These are phyloP conservation scores for Lepisosteus osseus DNA, from an alignment of 2,113 vertebrate species.

Conservation along the genomic window DNA sequence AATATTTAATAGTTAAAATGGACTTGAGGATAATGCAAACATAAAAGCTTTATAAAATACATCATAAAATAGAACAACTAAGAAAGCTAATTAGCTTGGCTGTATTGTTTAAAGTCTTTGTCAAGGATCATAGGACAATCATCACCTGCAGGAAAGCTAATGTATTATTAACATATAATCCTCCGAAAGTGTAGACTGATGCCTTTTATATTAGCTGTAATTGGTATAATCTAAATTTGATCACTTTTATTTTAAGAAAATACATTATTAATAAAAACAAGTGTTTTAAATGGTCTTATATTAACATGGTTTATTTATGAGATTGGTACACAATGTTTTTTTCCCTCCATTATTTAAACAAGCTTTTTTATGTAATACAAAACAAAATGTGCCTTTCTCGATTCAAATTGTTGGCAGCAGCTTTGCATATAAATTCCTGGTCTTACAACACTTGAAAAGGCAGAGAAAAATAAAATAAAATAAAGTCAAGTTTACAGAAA, in stretches of 20 bases:
- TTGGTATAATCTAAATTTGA: too few relatives aligned
- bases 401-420: not conserved
- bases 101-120: too few relatives aligned
- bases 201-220: too few relatives aligned
- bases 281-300: not conserved
- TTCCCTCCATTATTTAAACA: conserved; percentile 5
- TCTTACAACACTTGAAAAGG: conserved; percentile 15
- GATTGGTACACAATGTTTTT: not conserved
- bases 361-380: conserved; percentile 1
- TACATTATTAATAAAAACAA: not conserved
- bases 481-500: conserved; percentile 39
- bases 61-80: not conserved
- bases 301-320: conserved; percentile 1
- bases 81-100: not conserved
- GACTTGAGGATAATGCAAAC: too few relatives aligned
- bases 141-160: too few relatives aligned
- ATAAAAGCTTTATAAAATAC: not conserved
- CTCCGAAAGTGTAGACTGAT: too few relatives aligned
- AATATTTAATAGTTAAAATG: too few relatives aligned
- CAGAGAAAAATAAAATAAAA: conserved; percentile 22
- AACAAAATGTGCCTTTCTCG: conserved; percentile 5
- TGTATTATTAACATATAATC: too few relatives aligned
- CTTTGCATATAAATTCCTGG: conserved; percentile 1
- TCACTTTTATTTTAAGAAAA: too few relatives aligned
- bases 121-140: too few relatives aligned